Evolutionary conservation across 2,113 vertebrate species (phyloP).

Genomic region (Mustelus asterias): DNA sequence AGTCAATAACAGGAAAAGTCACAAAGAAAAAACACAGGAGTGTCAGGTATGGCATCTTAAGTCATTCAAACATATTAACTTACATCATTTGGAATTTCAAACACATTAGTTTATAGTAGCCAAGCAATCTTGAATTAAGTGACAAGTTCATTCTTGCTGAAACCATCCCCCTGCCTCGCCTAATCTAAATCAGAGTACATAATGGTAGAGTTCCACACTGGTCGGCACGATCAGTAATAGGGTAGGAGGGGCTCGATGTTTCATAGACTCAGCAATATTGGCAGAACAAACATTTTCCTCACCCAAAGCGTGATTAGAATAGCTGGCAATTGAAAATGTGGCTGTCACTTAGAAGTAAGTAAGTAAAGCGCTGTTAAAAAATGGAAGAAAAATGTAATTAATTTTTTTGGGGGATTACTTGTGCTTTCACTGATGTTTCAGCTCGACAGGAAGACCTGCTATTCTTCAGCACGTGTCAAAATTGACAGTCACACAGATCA

Average conservation of each 20-base stretch:
- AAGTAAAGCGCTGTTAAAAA: background rate
- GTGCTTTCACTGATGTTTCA: background rate
- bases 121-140: background rate
- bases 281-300: background rate
- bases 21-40: too few relatives aligned
- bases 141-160: background rate
- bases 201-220: background rate
- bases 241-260: background rate
- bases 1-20: background rate
- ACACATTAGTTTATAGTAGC: background rate
- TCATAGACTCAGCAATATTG: background rate
- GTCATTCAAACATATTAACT: background rate
- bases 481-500: background rate
- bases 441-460: background rate
- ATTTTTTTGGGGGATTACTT: background rate
- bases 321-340: background rate
- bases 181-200: background rate
- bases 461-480: background rate
- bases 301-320: too few relatives aligned
- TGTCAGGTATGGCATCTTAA: background rate
- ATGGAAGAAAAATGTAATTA: background rate
- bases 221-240: background rate
- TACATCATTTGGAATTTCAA: background rate
- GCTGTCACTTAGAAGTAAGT: background rate
- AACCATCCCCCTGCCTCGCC: background rate